Evolutionary conservation across 2,888 invertebrate species (phyloP).

Genomic region (Thymelicus acteon): DNA sequence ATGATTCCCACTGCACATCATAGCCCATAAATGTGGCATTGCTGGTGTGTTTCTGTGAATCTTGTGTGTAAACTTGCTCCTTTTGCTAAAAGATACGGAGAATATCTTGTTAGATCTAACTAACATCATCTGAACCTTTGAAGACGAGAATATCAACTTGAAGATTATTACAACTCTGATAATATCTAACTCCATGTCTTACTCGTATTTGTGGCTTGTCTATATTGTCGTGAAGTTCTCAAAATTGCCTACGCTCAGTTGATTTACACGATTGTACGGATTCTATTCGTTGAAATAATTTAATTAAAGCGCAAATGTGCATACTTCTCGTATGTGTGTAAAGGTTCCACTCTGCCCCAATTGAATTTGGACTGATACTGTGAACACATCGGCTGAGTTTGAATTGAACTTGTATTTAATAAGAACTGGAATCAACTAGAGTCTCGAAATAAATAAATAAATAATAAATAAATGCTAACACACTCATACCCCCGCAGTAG

Average conservation of each 20-base stretch:
- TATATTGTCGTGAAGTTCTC: conserved; percentile 21
- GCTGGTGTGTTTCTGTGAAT: no score
- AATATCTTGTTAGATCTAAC: neutral
- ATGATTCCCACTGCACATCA: no score
- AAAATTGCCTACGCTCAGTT: conserved; percentile 25
- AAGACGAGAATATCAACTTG: conserved; percentile 3
- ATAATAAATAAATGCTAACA: no score
- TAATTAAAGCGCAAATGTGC: conserved; percentile 16
- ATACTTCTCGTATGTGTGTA: conserved; percentile 8
- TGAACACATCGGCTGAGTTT: conserved; percentile 3
- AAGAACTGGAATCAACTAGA: no score
- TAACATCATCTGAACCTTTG: neutral
- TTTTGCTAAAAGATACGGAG: neutral
- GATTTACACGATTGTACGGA: conserved; percentile 28
- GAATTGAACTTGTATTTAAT: neutral
- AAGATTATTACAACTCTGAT: conserved; percentile 21
- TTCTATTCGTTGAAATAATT: conserved; percentile 22
- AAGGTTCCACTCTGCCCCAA: conserved; percentile 19
- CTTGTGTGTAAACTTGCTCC: no score
- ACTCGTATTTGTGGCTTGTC: conserved; percentile 15
- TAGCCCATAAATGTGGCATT: no score
- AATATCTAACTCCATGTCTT: conserved; percentile 13
- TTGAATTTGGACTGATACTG: conserved; percentile 12
- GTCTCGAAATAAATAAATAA: no score
- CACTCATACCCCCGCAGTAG: no score